Base-by-base conservation (phyloP, 64 coral and sea anemone genomes). In the Platygyra sinensis region DNA sequence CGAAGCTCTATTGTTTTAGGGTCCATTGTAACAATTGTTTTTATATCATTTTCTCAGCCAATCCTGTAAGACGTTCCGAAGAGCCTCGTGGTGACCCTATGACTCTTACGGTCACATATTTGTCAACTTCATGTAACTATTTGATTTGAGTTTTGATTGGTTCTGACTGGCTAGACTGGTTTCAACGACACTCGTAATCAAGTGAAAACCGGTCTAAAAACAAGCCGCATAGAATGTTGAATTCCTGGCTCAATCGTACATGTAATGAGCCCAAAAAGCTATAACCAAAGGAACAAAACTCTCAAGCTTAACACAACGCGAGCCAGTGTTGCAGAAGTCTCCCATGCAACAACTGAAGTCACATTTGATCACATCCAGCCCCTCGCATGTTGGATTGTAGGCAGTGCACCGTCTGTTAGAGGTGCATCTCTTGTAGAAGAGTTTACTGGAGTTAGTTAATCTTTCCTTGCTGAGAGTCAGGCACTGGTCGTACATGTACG, bases 301-400 rank as follows among this genome's bases (percentile, higher is more conserved):
- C 12, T 24, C 36, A 27, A 71, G 17, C 14, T 42, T 11, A 8
- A 20, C 11, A 17, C 42, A n/a, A 71, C 8, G 31, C 8, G 62
- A 67, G 11, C 38, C 81, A 33, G 63, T 24, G 36, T 85, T 85
- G 28, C 81, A 85, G 22, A 28, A 15, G 52, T 85, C 81, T 10
- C 81, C 81, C 81, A 85, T 85, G 14, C 81, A 85, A 38, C 81
- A 85, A 38, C 81, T 85, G 14, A 85, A 85, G 36, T 85, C 81
- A 20, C 80, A 83, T 19, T 83, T 83, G 17, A 83, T 22, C 8
- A 85, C 81, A 85, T 85, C 81, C 33, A 22, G 33, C 22, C 81
- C 62, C 16, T 85, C 46, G 22, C 63, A 85, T 51, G 32, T 85
- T 46, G 81, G 81, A 72, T 85, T 85, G 24, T 85, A 85, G 5